phyloP scores from a whole-genome alignment of 1,140 invertebrate genomes.

The Rhyzopertha dominica region DNA sequence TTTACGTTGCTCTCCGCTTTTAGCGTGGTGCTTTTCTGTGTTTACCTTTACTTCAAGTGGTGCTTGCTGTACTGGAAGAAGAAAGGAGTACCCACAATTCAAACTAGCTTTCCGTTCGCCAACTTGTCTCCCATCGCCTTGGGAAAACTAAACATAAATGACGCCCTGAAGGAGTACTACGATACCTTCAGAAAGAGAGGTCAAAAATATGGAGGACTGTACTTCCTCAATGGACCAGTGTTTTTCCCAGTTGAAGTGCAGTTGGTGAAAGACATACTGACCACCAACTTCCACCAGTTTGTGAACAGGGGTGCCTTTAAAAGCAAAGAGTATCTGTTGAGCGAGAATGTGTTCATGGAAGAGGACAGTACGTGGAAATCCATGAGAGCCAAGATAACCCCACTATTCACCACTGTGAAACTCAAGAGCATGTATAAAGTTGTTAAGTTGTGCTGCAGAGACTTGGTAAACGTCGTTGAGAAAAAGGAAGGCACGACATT shows the following conservation, averaged over 20 bases:
- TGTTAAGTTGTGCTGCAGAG: too few relatives aligned
- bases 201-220: slow-evolving; percentile 1
- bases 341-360: slow-evolving; percentile 24
- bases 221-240: slow-evolving; percentile 9
- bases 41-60: slow-evolving; percentile 8
- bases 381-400: slow-evolving; percentile 45
- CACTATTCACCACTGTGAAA: slow-evolving; percentile 47
- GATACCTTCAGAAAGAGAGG: slow-evolving; percentile 6
- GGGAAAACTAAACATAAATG: slow-evolving; percentile 5
- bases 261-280: slow-evolving; percentile 47
- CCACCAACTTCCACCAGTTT: slow-evolving; percentile 48
- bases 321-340: slow-evolving; percentile 45
- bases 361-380: slow-evolving; percentile 46
- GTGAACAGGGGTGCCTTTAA: slow-evolving; percentile 46
- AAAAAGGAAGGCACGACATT: too few relatives aligned
- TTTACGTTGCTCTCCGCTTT: too few relatives aligned
- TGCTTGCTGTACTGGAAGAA: slow-evolving; percentile 11
- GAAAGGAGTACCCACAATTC: neutral
- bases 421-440: slow-evolving; percentile 49
- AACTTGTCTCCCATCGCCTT: slow-evolving; percentile 9
- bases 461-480: too few relatives aligned
- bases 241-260: slow-evolving; percentile 42
- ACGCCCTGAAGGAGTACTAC: neutral
- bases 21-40: too few relatives aligned
- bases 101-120: slow-evolving; percentile 2